Base-by-base conservation (phyloP, 2,888 invertebrate species). In the Microchrysa polita region DNA sequence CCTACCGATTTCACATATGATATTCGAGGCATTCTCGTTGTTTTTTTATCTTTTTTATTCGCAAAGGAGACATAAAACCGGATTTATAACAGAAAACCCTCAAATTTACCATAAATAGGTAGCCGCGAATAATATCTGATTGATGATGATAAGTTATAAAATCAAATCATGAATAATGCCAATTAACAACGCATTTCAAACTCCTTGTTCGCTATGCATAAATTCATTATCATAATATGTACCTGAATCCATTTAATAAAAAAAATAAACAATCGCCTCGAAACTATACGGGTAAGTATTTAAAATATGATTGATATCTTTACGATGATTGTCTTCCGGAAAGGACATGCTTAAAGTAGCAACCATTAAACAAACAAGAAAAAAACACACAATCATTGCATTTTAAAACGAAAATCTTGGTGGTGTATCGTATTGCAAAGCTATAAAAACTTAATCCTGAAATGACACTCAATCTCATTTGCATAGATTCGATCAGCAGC, bases 401-500 rank as follows among this genome's bases (percentile, higher is more conserved):
- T 16, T 53, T 16, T 55, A 16, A 20, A 55, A 20, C 18, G 18
- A 55, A 55, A 7, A 55, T 20, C 52, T 34, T 7, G n/a, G 12
- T 55, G 55, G 10, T n/a, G 22, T 55, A 55, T 55, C 18, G 10
- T 18, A 55, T 20, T 55, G 20, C 22, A 20, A 55, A 5, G 22
- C 22, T 7, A 20, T 16, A 55, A 55, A 55, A 20, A 10, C 55
- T 20, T 10, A 2, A 16, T n/a, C 55, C 55, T 18, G 18, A 16
- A 63, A 12, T 42, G 42, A 42, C 63, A 40, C 9, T 42, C 18
- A 18, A 42, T 14, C 42, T 67, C 53, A 67, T 67, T 67, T 67
- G 67, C 67, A 67, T 67, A 52, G 67, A 67, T 63, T 2, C 23
- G 44, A 63, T 63, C 63, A 16, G 63, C 40, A 63, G 40, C 63